Evolutionary conservation across 2,888 invertebrate genomes (phyloP), one percentile per base, ranked within the genome.

Genomic region (Tuberolachnus salignus): DNA sequence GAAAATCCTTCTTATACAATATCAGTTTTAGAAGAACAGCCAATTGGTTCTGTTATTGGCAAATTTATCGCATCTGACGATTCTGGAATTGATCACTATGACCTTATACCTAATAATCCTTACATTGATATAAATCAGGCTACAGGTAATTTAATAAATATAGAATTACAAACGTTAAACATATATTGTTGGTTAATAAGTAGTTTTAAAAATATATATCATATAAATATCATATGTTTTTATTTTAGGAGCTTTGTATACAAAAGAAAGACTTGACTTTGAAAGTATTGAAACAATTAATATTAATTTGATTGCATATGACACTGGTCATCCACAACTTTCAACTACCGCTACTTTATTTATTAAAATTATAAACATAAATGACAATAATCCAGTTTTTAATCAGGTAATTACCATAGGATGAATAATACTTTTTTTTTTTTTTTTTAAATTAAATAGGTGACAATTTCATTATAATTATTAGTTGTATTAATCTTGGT

Each of bases 331-430:
- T 0, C 97, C 97, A 0, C 92, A 92, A 83, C 87, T 94, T 66
- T 92, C 93, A 4, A 89, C 94, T 0, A 88, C 91, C 0, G 95
- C 95, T 0, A 88, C 90, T 9, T 90, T 97, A 0, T 88, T 88
- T 9, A 93, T 97, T 0, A 89, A 90, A 67, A 88, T 97, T 2
- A 87, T 90, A 49, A 96, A 97, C 84, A 89, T 94, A 0, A 97
- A 97, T 83, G 96, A 97, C 83, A 94, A 94, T 84, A 91, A 92
- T 84, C 97, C 97, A 0, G 87, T 88, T 67, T 97, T 97, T 85
- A 87, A 88, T 0, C 88, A 89, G 81, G 86, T 88, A 67, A 86
- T 6, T 16, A 23, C 51, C 51, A 61, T 69, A 42, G 0, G 34
- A 34, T 34, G 6, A 34, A 42, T n/a, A n/a, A 63, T 63, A 44